Evolutionary conservation across 2,888 invertebrate genomes (phyloP), one percentile per base, ranked within the genome.

Genomic region (Drosophila pseudotalamancana): DNA sequence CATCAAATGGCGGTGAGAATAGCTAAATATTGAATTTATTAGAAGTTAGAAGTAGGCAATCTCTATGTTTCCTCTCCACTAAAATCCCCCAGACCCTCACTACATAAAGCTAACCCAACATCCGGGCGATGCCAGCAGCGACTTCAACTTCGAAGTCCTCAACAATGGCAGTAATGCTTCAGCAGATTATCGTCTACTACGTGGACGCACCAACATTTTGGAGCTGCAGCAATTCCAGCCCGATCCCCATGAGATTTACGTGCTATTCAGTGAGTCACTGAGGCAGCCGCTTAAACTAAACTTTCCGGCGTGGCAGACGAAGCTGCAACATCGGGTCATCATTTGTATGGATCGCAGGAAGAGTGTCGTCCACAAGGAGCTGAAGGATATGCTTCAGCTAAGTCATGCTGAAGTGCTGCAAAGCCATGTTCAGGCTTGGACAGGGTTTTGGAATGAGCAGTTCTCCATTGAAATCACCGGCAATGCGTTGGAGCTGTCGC

Each of bases 261-360:
- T 88, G 12, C 64, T 72, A 0, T 80, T 86, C 8, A 89, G 88
- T 50, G 80, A 89, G 19, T 51, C 85, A 43, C 67, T 90, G 64
- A 80, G 86, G 55, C 67, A 79, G 48, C 66, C 81, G 1, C 71
- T 57, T 14, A 34, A 49, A 5, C 14, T 91, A 14, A 51, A 74
- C 19, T 74, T 90, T 59, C 66, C 71, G 3, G 49, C 72, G 1
- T 77, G 80, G 42, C 73, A 89, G 59, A 43, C 64, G 18, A 72
- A 65, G 27, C 51, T 89, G 11, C 79, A 79, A 16, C 92, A 93
- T 74, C 93, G 93, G 0, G 92, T 93, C 68, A 91, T 92, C 0
- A 92, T 94, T 91, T 92, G 93, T 0, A 92, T 91, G 2, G 94
- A 93, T 79, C 92, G 92, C 27, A 91, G 92, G 39, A 91, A 90